Conservation (phyloP, 2,113 vertebrate genomes). For the Platysternon megacephalum region DNA sequence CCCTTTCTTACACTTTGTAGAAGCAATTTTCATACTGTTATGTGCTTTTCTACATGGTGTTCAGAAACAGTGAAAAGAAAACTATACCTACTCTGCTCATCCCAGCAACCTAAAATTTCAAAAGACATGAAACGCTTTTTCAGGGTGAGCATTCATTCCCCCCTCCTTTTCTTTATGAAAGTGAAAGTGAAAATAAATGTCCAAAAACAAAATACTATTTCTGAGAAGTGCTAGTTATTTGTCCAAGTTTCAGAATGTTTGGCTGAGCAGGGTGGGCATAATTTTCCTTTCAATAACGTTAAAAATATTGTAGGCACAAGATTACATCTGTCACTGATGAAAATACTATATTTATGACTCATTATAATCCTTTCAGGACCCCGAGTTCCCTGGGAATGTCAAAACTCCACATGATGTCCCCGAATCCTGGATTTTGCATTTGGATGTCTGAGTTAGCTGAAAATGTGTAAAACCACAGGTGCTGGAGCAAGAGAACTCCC, state of each 20-base stretch:
- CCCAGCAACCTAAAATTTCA: slow-evolving; percentile 8
- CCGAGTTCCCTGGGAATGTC: neutral
- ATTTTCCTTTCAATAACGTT: neutral
- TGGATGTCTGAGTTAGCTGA: neutral
- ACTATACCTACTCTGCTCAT: neutral
- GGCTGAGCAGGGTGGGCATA: neutral
- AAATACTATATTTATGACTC: slow-evolving; percentile 17
- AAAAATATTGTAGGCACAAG: neutral
- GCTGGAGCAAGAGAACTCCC: slow-evolving; percentile 22
- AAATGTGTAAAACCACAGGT: slow-evolving; percentile 6
- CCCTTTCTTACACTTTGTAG: neutral
- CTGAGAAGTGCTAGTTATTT: neutral
- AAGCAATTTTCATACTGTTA: slow-evolving; percentile 8
- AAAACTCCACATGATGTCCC: neutral
- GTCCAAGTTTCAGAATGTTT: slow-evolving; percentile 8
- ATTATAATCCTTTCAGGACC: slow-evolving; percentile 22
- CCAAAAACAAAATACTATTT: neutral
- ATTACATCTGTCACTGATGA: slow-evolving; percentile 10
- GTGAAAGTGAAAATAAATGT: neutral
- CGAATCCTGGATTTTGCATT: slow-evolving; percentile 13
- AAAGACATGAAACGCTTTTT: neutral
- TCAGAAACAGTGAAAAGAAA: slow-evolving; percentile 15
- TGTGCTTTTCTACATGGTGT: neutral
- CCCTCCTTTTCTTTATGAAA: neutral
- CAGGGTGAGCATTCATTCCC: neutral